Evolutionary conservation across 2,888 invertebrate genomes (phyloP), one percentile per base, ranked within the genome.

Genomic region (Hoplodrina ambigua): DNA sequence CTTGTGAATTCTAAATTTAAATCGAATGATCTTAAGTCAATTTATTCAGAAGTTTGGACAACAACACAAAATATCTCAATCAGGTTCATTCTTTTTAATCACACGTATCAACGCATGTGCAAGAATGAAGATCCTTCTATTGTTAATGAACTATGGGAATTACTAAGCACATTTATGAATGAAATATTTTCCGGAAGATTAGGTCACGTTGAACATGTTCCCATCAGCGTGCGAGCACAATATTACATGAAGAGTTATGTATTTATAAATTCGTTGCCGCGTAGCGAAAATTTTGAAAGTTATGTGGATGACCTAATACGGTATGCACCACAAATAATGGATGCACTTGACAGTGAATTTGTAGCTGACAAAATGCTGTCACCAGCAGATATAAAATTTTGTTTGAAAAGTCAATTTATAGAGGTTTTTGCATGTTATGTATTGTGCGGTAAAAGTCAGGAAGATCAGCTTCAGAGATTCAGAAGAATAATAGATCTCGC

Each of bases 31-130:
- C 69, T 90, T 8, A 89, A 85, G 58, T 72, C 85, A 13, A 77
- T 87, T 56, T 85, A 90, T 65, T 69, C 73, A 4, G 75, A 88
- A 33, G 82, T 87, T 30, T 93, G 92, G 92, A 86, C 86, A 46
- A 83, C 81, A 33, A 86, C 89, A 0, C 90, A 88, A 55, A 91
- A 91, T 72, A 65, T 82, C 8, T 81, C 89, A 11, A 91, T 92
- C 25, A 85, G 89, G 68, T 76, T 86, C 1, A 83, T 89, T 49
- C 66, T 92, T 17, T 91, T 92, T 63, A 85, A 81, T 61, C 75
- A 86, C 30, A 89, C 90, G 4, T 88, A 78, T 49, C 60, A 82
- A 1, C 71, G 86, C n/a, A 71, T 92, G 4, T 86, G 88, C 56
- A 84, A 83, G 58, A 88, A 87, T 63, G 86, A 87, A 25, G 80